Base-by-base conservation (phyloP, 2,888 invertebrate genomes). In the Morpho achilles region DNA sequence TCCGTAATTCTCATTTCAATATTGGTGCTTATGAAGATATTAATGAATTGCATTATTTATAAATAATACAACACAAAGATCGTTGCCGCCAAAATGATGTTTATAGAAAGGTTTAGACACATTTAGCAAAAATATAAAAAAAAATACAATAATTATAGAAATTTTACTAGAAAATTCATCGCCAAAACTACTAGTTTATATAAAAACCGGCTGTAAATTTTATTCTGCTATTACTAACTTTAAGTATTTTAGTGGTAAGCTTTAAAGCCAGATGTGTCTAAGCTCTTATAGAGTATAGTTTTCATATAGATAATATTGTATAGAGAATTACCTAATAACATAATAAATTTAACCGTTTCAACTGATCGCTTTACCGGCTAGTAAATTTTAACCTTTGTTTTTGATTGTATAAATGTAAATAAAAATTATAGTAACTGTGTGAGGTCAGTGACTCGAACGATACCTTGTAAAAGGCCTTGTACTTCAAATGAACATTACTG, bases 21-120 rank as follows among this genome's bases (percentile, higher is more conserved):
- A 76, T 79, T 82, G 84, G 83, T 84, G 84, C 84, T 84, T 84
- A 72, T 71, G 74, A 77, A 65, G 73, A 72, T 77, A 76, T 74
- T 72, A 74, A 74, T 67, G 51, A 64, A 75, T 72, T 71, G 75
- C 79, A 69, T 71, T 66, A 61, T 60, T 58, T 42, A 56, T 63
- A 64, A 61, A 63, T 61, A 65, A 67, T 62, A 62, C 56, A 53
- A 62, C n/a, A n/a, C n/a, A n/a, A n/a, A n/a, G n/a, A n/a, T 42
- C 52, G 44, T 58, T 56, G 55, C 56, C 50, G 56, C 55, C 52
- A 53, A 53, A 62, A 50, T 22, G 46, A 23, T 55, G 45, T 50
- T 52, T 51, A 60, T 56, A 22, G 39, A 50, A 50, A 41, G 42
- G 47, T 41, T 50, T 46, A 50, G 55, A 41, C 50, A 44, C 50